Base-by-base conservation (phyloP, 1,140 invertebrate species). In the Lethrus apterus region DNA sequence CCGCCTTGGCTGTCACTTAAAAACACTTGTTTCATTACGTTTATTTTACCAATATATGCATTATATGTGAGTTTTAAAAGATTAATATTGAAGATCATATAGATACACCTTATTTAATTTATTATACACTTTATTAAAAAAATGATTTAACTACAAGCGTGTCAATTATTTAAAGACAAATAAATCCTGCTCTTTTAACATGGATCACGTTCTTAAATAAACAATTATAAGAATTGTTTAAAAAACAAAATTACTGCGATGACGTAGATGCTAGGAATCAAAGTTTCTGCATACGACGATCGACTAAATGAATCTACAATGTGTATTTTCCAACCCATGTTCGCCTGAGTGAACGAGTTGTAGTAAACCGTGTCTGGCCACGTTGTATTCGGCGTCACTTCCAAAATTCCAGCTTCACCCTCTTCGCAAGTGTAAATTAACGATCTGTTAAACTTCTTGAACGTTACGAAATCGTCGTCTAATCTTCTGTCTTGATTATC, bases 291-390 rank as follows among this genome's bases (percentile, higher is more conserved):
- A 14, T 20, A 14, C 9, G 33, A 46, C 68, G 46, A 53, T 62
- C 4, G 54, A 17, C 29, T 64, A 50, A 79, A 84, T 50, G 72
- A 76, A 55, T 93, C 88, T 0, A 93, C 78, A 14, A 93, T 78
- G 54, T 86, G 79, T 52, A 93, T 89, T 66, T 87, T 89, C 80
- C 85, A 90, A 14, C 90, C 90, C 87, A 93, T 92, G 58, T 92
- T 89, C 1, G 81, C 76, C 51, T 92, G 88, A 0, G 86, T 89
- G 66, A 89, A 95, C 38, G 89, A 93, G 68, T 93, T 88, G 63
- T 95, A 96, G 69, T 94, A 96, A 11, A 96, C 89, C 7, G 80
- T 74, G 64, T 95, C 90, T 0, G 93, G 92, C 86, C 90, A 94
- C 0, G 86, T 80, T 9, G 83, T 79, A 63, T 94, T 93, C 1